Evolutionary conservation across 2,797 vertebrate species (phyloP).

Genomic region (Xerus rutilus): DNA sequence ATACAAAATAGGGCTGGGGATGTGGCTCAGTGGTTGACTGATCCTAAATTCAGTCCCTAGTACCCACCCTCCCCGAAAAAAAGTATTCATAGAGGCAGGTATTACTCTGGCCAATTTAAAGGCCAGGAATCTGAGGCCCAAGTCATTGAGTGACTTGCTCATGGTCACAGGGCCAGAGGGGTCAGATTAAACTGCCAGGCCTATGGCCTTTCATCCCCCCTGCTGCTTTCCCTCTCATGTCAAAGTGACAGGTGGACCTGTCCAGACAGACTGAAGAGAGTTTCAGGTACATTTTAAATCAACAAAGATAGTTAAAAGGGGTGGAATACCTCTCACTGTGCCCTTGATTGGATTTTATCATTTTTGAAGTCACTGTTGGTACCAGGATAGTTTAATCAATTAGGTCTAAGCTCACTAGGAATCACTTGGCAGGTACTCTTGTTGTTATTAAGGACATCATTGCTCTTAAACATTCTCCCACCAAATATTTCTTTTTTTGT

Average conservation of each 20-base stretch:
- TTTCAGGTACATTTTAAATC: constrained; percentile 52
- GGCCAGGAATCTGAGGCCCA: background rate
- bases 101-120: background rate
- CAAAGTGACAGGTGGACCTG: constrained; percentile 10
- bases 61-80: background rate
- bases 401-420: constrained; percentile 13
- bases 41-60: too few relatives aligned
- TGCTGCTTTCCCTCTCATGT: background rate
- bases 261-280: background rate
- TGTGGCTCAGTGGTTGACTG: too few relatives aligned
- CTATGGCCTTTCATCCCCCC: too few relatives aligned
- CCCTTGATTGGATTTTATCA: constrained; percentile 46
- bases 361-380: constrained; percentile 67
- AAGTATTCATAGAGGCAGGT: background rate
- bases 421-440: background rate
- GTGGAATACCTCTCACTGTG: background rate
- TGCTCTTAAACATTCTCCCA: constrained; percentile 31
- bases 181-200: background rate
- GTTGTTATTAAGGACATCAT: constrained; percentile 62
- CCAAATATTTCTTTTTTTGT: background rate
- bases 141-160: background rate
- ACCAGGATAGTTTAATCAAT: constrained; percentile 51
- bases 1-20: too few relatives aligned
- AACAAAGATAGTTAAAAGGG: constrained; percentile 55
- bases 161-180: too few relatives aligned